Percentiles rank a stretch among this genome's conserved stretches.
Conservation (phyloP, 2,888 invertebrate species). For the Coleophora deauratella region DNA sequence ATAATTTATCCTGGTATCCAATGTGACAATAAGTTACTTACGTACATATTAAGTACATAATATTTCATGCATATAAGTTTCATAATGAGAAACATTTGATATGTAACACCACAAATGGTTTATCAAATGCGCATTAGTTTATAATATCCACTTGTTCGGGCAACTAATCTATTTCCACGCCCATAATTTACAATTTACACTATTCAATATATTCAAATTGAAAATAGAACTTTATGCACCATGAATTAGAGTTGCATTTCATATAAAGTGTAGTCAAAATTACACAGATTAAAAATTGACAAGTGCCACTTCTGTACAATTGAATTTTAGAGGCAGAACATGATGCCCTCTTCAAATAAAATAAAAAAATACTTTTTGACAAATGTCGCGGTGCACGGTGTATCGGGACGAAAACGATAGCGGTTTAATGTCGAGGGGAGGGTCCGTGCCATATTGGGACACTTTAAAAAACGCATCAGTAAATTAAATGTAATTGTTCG, state of each 20-base stretch:
- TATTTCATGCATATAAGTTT: too few relatives aligned
- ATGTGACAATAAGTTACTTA: too few relatives aligned
- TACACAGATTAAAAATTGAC: slow-evolving; percentile 19
- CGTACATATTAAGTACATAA: too few relatives aligned
- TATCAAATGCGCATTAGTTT: slow-evolving; percentile 30
- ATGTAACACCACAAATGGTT: too few relatives aligned
- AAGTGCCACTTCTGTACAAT: slow-evolving; percentile 61
- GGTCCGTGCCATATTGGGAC: slow-evolving; percentile 49
- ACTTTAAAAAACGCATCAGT: slow-evolving; percentile 67
- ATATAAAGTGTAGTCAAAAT: not conserved
- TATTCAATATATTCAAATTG: not conserved
- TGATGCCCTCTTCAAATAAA: slow-evolving; percentile 53
- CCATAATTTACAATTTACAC: slow-evolving; percentile 4
- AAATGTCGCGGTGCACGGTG: slow-evolving; percentile 64
- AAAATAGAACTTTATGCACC: too few relatives aligned
- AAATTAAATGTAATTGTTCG: slow-evolving; percentile 75
- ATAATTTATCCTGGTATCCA: too few relatives aligned
- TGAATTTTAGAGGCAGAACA: slow-evolving; percentile 53
- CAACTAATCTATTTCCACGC: slow-evolving; percentile 4
- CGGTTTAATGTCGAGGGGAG: slow-evolving; percentile 38
- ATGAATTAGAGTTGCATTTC: too few relatives aligned
- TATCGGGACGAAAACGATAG: slow-evolving; percentile 33
- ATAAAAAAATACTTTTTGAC: slow-evolving; percentile 53
- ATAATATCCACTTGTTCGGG: slow-evolving; percentile 14
- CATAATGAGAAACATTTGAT: too few relatives aligned